Percentiles rank a stretch among this genome's conserved stretches.
phyloP scores from a whole-genome alignment of 1,140 invertebrate species.

The Tribolium madens region DNA sequence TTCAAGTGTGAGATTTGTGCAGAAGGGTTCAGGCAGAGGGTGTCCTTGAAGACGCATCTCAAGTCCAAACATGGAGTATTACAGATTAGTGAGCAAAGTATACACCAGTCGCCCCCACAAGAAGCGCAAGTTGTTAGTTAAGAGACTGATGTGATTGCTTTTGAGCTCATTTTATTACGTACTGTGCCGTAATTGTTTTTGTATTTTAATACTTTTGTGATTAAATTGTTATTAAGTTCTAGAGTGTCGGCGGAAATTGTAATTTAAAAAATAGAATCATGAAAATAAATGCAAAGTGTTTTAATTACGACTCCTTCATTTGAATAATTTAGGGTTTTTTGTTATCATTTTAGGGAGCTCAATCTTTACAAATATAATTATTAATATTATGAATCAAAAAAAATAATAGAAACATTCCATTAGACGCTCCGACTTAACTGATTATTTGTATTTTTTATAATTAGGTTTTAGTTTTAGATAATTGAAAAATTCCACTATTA shows the following conservation, averaged over 20 bases:
- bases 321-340: not conserved
- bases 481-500: no score
- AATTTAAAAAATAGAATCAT: no score
- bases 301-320: no score
- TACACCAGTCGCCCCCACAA: not conserved
- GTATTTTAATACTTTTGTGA: not conserved
- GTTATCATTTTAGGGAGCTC: not conserved
- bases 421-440: no score
- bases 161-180: not conserved
- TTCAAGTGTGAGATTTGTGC: constrained; percentile 54
- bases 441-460: no score
- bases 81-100: not conserved
- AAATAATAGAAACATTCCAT: no score
- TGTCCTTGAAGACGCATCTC: constrained; percentile 41
- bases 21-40: constrained; percentile 42
- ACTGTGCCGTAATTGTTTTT: not conserved
- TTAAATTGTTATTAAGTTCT: no score
- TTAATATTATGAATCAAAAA: no score
- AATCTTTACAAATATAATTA: no score
- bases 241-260: not conserved
- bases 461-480: no score
- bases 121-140: not conserved
- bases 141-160: not conserved
- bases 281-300: no score
- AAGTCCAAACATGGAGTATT: constrained; percentile 1